A percentile compares a stretch with the other conserved stretches of the same genome.
phyloP scores from a whole-genome alignment of 1,140 invertebrate genomes.

The Brachionus sp. region DNA sequence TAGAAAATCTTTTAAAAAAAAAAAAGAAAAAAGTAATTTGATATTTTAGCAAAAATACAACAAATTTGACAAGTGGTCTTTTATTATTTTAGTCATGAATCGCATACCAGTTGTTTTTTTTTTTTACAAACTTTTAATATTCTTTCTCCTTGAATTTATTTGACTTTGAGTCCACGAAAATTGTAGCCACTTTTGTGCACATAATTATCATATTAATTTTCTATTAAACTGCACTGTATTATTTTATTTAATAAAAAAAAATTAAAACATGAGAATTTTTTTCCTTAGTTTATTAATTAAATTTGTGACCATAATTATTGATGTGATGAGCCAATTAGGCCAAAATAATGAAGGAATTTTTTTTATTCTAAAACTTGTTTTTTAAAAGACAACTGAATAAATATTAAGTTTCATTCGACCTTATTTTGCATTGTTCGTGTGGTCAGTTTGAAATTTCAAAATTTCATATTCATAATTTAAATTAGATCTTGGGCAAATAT shows the following conservation, averaged over 20 bases:
- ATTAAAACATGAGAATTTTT: too few species aligned
- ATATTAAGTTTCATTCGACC: slow-evolving; percentile 5
- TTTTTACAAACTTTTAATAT: too few species aligned
- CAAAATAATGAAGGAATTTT: neutral
- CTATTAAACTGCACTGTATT: too few species aligned
- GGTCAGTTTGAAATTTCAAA: slow-evolving; percentile 17
- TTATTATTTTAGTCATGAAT: neutral
- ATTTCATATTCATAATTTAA: slow-evolving; percentile 20
- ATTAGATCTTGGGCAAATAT: neutral
- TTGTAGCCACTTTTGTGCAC: neutral
- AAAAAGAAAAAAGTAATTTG: neutral
- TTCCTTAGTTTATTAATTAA: neutral
- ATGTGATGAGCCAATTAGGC: neutral
- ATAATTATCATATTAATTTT: too few species aligned
- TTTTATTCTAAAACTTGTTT: neutral
- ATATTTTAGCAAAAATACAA: neutral
- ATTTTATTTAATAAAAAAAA: neutral
- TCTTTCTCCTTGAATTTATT: neutral
- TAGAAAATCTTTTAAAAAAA: neutral
- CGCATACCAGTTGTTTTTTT: neutral
- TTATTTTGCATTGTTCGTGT: neutral
- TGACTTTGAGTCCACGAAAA: neutral
- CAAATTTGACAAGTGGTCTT: neutral
- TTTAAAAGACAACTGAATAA: slow-evolving; percentile 15
- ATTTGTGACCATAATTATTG: neutral